A percentile compares a stretch with the other conserved stretches of the same genome.
These are phyloP conservation scores for Oscheius sp. DNA, from an alignment of 2,888 invertebrate species.

Conservation along the genomic window DNA sequence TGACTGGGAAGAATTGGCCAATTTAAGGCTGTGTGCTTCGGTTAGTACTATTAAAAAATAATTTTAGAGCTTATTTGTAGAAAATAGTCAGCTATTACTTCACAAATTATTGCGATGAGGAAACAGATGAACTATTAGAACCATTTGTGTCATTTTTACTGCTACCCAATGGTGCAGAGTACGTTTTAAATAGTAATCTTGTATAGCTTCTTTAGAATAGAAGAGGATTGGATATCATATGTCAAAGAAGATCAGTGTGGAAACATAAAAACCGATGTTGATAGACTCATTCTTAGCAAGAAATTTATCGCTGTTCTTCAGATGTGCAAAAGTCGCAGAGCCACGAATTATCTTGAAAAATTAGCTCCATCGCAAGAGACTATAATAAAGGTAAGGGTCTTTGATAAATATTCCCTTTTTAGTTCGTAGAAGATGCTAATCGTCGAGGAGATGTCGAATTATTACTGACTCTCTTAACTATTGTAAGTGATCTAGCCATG, in stretches of 20 bases:
- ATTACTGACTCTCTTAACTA: background rate
- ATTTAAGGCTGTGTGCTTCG: background rate
- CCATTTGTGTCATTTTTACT: background rate
- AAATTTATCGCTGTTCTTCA: background rate
- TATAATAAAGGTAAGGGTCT: background rate
- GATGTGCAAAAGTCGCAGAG: background rate
- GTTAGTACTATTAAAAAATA: background rate
- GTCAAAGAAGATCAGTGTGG: background rate
- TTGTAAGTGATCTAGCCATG: conserved; percentile 16
- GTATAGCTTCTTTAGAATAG: background rate
- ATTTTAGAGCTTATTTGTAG: background rate
- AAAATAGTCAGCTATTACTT: background rate
- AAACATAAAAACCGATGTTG: background rate
- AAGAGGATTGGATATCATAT: background rate
- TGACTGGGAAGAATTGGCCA: background rate
- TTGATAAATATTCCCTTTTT: background rate
- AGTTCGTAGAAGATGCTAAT: conserved; percentile 6
- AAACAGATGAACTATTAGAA: background rate
- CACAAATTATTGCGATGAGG: background rate
- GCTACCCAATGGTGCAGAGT: background rate
- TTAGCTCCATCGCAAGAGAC: background rate
- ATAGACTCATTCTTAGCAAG: background rate
- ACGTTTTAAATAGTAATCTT: background rate
- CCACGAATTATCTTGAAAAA: background rate
- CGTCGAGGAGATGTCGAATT: background rate